Evolutionary conservation across 2,113 vertebrate genomes (phyloP), one percentile per base, ranked within the genome.

Genomic region (Cinclus mexicanus): DNA sequence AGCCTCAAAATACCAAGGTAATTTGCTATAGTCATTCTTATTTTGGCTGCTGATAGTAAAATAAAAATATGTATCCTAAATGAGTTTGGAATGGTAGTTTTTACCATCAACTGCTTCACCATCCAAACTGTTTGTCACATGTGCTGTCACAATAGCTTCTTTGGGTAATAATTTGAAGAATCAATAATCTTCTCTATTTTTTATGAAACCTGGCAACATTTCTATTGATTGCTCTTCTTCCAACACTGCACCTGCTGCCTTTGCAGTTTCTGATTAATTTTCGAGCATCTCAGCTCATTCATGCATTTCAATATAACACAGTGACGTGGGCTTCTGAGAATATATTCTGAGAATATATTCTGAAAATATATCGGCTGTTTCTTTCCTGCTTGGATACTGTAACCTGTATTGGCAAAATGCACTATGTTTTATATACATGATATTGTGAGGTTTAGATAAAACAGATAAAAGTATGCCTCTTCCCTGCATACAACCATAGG

Each of bases 141-240:
- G 4, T 64, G 44, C 46, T 95, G 86, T 92, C 92, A 94, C 70
- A 91, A 83, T 78, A 89, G 23, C 35, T 95, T 92, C 37, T 93
- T 83, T 85, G 13, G 85, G 63, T 89, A 96, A 97, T 96, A 93
- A 95, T 91, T 94, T 89, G 81, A 96, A 74, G 64, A 85, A 96
- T 95, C 90, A 92, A 93, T 94, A 89, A 35, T 74, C 9, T 68
- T 77, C 46, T 81, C 55, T 90, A 29, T 47, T 87, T 85, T 91
- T 92, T 89, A 93, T 94, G 70, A 90, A 94, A 87, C 44, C 63
- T 95, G 71, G 64, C 59, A 97, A 95, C 59, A 85, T 96, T 93
- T 87, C 52, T 25, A 81, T 95, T 0, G 42, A 95, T 94, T 94
- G 55, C 33, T 89, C 93, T 92, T 65, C 37, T 95, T 92, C 56